These are phyloP conservation scores for Elysia chlorotica DNA, from an alignment of 1,140 invertebrate species.

Conservation along the genomic window DNA sequence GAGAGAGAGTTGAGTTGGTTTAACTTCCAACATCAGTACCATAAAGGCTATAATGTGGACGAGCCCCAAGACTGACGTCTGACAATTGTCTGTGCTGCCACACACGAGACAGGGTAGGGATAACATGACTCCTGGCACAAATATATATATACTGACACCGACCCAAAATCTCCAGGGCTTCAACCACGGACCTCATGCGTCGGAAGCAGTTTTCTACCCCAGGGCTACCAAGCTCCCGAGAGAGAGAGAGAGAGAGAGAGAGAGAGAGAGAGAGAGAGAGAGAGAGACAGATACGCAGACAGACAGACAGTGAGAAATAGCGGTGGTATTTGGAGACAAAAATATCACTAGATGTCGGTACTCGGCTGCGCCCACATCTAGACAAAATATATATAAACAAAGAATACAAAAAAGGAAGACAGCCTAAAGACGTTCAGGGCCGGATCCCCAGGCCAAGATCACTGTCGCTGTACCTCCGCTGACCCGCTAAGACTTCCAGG, in stretches of 20 bases:
- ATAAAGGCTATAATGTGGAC: too few relatives aligned
- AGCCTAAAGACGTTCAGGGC: not conserved
- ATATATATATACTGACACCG: not conserved
- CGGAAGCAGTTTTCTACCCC: not conserved
- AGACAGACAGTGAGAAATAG: not conserved
- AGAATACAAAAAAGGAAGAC: not conserved
- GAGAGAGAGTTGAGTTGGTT: too few relatives aligned
- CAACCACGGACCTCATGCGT: not conserved
- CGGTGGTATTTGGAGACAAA: too few relatives aligned
- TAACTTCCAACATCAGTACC: too few relatives aligned
- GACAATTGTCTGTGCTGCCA: too few relatives aligned
- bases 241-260: slow-evolving; percentile 10
- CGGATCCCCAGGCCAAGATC: not conserved
- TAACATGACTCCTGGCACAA: not conserved
- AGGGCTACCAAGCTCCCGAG: not conserved
- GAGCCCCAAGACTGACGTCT: too few relatives aligned
- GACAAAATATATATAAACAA: not conserved
- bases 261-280: slow-evolving; percentile 6
- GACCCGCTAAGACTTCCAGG: too few relatives aligned
- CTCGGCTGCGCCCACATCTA: too few relatives aligned
- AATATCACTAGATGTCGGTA: too few relatives aligned
- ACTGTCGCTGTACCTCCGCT: not conserved
- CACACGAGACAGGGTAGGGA: not conserved
- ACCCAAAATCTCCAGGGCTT: not conserved
- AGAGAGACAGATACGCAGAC: not conserved